These are phyloP conservation scores for Pecten maximus DNA, from an alignment of 2,888 invertebrate species.

Conservation along the genomic window DNA sequence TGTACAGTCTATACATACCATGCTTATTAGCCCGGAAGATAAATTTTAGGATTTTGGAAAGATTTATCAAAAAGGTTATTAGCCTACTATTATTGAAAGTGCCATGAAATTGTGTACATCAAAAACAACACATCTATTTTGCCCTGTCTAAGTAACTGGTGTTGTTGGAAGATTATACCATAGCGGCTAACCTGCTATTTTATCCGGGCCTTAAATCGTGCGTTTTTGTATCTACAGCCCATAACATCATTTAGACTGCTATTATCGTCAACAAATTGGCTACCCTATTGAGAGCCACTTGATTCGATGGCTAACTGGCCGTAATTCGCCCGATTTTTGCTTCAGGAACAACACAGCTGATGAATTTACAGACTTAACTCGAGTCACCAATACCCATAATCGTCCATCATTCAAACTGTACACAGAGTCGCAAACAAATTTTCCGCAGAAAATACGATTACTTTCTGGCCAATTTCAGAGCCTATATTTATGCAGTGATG, in stretches of 20 bases:
- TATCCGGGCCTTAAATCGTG: neutral
- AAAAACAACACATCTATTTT: too few relatives aligned
- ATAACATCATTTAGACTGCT: neutral
- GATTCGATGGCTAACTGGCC: neutral
- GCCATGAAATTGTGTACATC: too few relatives aligned
- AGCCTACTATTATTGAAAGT: too few relatives aligned
- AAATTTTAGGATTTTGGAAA: too few relatives aligned
- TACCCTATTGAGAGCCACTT: neutral
- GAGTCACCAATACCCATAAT: neutral
- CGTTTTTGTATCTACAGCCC: neutral
- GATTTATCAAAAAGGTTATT: too few relatives aligned
- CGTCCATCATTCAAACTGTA: neutral
- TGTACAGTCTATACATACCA: too few relatives aligned
- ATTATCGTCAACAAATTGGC: neutral
- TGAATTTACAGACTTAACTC: neutral
- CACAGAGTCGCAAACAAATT: constrained; percentile 19
- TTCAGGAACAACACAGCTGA: neutral
- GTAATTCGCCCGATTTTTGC: neutral
- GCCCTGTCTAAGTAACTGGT: too few relatives aligned
- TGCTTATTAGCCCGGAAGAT: too few relatives aligned
- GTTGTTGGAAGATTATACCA: too few relatives aligned
- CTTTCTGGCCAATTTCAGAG: constrained; percentile 1
- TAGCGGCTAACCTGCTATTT: neutral
- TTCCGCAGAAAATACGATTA: constrained; percentile 13
- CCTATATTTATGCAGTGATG: neutral